Conservation (phyloP, 2,113 vertebrate genomes). For the Ploceus nigricollis region DNA sequence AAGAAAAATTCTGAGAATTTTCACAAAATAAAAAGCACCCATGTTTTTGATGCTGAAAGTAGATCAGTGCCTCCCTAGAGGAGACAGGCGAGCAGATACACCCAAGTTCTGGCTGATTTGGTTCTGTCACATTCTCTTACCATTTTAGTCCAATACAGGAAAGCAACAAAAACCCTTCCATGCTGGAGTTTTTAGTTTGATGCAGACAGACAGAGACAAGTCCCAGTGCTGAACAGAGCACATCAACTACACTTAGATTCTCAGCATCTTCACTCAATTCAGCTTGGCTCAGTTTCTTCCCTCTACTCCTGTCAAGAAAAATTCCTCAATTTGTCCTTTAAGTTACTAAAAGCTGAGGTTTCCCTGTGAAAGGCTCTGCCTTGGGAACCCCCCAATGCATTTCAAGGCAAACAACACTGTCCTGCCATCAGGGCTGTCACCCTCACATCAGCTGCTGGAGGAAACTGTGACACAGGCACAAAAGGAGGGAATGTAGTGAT, state of each 20-base stretch:
- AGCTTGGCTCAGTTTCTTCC: not conserved
- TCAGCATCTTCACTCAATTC: not conserved
- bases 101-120: not conserved
- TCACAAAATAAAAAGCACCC: not conserved
- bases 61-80: not conserved
- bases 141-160: not conserved
- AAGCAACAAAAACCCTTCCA: not conserved
- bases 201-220: constrained; percentile 4
- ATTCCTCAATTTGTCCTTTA: not conserved
- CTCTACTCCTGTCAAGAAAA: not conserved
- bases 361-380: not conserved
- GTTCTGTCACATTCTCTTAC: constrained; percentile 39
- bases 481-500: not conserved
- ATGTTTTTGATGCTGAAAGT: not conserved
- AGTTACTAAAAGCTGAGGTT: not conserved
- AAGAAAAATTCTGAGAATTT: not conserved
- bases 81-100: not conserved
- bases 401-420: not conserved
- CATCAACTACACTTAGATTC: not conserved
- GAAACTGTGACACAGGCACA: not conserved
- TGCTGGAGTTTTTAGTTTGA: not conserved
- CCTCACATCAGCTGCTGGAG: not conserved
- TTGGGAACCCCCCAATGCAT: not conserved
- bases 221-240: not conserved
- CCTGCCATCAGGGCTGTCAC: not conserved